Base-by-base conservation (phyloP, 2,797 vertebrate species). In the Tenualosa thibaudeaui region DNA sequence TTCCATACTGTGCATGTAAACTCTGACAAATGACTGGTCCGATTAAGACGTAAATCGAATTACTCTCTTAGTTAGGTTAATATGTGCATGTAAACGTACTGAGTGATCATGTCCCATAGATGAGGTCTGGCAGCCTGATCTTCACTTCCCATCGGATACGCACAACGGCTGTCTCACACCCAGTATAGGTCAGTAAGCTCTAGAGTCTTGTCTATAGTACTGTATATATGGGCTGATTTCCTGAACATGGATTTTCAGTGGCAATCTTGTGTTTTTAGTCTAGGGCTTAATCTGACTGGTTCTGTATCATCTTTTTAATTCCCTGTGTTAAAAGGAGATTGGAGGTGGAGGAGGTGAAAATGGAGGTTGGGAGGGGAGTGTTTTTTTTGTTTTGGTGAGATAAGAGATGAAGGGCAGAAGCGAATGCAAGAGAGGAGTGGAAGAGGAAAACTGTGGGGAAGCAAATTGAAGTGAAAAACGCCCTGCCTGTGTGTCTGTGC, bases 381-480 rank as follows among this genome's bases (percentile, higher is more conserved):
- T 85, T 88, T 51, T 51, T 51, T 85, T 86, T 88, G 71, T 51
- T 51, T 85, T 86, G 87, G 71, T 49, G 68, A 40, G 68, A 75
- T 5, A 68, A 43, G 37, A 75, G 37, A 75, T 40, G 68, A n/a
- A 65, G 83, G 40, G 2, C 43, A 84, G 58, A 53, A 81, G 84
- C 50, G 84, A 40, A 71, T 78, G 83, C 3, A 51, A 81, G 46
- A 51, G 46, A 43, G 49, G 81, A 81, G 78, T 60, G 83, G 84
- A 22, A 56, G n/a, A 85, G 75, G 86, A 83, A 88, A 88, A 10
- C 82, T 12, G 85, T 87, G 24, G 81, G 82, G 86, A 84, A 65
- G 86, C 68, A 24, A 84, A 82, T 71, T 19, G 46, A 83, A 81
- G 86, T 84, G 81, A 58, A 75, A 75, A 75, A 19, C 37, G 5